These are phyloP conservation scores for Daboia siamensis DNA, from an alignment of 2,113 vertebrate genomes.

Conservation along the genomic window DNA sequence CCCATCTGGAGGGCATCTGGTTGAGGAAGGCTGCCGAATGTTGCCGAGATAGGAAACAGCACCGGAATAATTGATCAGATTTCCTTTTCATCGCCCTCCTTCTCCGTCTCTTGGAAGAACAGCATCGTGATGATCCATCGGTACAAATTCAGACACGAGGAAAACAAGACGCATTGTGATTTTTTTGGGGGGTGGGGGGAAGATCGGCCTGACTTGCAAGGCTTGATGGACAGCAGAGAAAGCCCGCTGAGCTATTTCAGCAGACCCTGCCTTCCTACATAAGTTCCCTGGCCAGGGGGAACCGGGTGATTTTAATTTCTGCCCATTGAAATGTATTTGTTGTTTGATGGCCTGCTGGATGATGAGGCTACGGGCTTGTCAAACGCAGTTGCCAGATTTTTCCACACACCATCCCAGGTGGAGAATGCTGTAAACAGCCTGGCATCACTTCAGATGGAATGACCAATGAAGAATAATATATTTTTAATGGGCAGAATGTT, in stretches of 20 bases:
- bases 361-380: slow-evolving; percentile 56
- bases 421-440: slow-evolving; percentile 64
- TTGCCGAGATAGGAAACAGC: background rate
- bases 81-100: background rate
- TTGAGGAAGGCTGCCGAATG: background rate
- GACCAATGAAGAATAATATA: slow-evolving; percentile 73
- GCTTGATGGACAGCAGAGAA: slow-evolving; percentile 47
- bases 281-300: slow-evolving; percentile 29
- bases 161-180: slow-evolving; percentile 61
- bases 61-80: slow-evolving; percentile 8
- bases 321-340: slow-evolving; percentile 58
- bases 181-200: slow-evolving; percentile 29
- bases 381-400: slow-evolving; percentile 63
- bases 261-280: slow-evolving; percentile 22
- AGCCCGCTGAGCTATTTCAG: slow-evolving; percentile 36
- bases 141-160: slow-evolving; percentile 59
- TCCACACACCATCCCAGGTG: slow-evolving; percentile 66
- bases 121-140: slow-evolving; percentile 63
- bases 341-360: slow-evolving; percentile 60
- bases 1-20: background rate
- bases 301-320: slow-evolving; percentile 59
- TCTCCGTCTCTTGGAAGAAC: background rate
- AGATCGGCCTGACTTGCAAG: slow-evolving; percentile 20
- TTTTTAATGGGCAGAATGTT: slow-evolving; percentile 80
- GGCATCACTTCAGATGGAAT: slow-evolving; percentile 77